Evolutionary conservation across 1,140 invertebrate genomes (phyloP).

Genomic region (Sogatella furcifera): DNA sequence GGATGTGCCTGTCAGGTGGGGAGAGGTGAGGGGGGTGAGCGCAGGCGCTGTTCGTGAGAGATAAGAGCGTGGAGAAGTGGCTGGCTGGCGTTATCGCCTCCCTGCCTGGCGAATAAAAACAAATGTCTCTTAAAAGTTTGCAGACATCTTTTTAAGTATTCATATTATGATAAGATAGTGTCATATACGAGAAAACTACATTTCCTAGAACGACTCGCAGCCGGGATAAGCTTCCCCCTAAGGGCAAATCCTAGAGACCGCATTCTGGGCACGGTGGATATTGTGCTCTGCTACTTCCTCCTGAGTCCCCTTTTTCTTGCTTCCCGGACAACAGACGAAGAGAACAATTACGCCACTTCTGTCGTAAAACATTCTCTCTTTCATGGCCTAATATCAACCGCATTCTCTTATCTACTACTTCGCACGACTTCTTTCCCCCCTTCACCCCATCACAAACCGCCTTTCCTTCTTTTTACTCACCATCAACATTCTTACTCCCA

Average conservation of each 20-base stretch:
- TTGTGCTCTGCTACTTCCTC: neutral
- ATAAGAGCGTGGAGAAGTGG: neutral
- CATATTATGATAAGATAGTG: slow-evolving; percentile 18
- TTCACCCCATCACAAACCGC: too few species aligned
- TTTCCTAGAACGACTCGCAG: slow-evolving; percentile 13
- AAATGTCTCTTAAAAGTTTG: slow-evolving; percentile 18
- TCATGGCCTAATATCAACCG: too few species aligned
- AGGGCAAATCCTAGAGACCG: neutral
- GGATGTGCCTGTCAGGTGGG: neutral
- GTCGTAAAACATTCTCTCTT: too few species aligned
- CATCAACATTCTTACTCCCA: too few species aligned
- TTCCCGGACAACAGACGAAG: too few species aligned
- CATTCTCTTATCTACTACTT: too few species aligned
- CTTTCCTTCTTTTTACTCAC: too few species aligned
- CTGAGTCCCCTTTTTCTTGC: neutral
- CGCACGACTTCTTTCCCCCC: too few species aligned
- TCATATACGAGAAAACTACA: slow-evolving; percentile 15
- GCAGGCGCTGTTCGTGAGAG: neutral
- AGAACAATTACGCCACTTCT: too few species aligned
- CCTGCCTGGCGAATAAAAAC: slow-evolving; percentile 13
- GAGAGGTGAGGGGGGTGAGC: neutral
- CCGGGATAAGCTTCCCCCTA: neutral
- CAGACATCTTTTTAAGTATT: slow-evolving; percentile 18
- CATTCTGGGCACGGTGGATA: neutral
- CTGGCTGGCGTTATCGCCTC: neutral